Percentiles rank a stretch among this genome's conserved stretches.
Evolutionary conservation across 2,888 invertebrate genomes (phyloP).

Genomic region (Hirtodrosophila confusa): DNA sequence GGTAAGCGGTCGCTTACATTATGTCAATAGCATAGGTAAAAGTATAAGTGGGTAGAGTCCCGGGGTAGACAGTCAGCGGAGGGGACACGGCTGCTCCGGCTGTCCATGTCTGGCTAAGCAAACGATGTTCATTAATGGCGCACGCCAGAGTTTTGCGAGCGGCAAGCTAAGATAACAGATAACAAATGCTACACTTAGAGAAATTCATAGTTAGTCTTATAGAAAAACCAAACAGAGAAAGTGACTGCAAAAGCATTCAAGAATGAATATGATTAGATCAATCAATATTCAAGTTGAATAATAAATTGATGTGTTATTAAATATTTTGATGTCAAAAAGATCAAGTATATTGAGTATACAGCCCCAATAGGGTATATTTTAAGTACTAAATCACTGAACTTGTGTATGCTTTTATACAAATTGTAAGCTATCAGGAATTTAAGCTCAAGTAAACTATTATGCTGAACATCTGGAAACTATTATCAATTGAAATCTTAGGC

Average conservation of each 20-base stretch:
- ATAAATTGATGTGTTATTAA: too few relatives aligned
- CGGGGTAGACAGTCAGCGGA: not conserved
- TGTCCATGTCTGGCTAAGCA: slow-evolving; percentile 70
- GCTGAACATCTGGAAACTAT: too few relatives aligned
- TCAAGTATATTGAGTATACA: too few relatives aligned
- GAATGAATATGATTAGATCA: too few relatives aligned
- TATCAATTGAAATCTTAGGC: too few relatives aligned
- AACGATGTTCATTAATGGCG: slow-evolving; percentile 75
- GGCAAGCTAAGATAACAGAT: slow-evolving; percentile 70
- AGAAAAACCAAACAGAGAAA: not conserved
- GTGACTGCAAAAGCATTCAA: not conserved
- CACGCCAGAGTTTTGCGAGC: slow-evolving; percentile 66
- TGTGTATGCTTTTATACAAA: too few relatives aligned
- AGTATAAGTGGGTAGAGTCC: slow-evolving; percentile 11
- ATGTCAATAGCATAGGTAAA: slow-evolving; percentile 69
- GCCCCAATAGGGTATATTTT: too few relatives aligned
- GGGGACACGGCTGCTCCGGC: slow-evolving; percentile 9
- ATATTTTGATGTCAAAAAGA: too few relatives aligned
- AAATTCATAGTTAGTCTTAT: slow-evolving; percentile 1
- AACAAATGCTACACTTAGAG: slow-evolving; percentile 53
- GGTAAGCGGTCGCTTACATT: slow-evolving; percentile 65
- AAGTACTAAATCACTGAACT: too few relatives aligned
- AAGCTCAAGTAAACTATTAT: too few relatives aligned
- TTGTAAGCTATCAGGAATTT: too few relatives aligned
- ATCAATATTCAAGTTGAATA: too few relatives aligned